phyloP scores from a whole-genome alignment of 1,140 invertebrate genomes.

The Muscidifurax raptorellus region DNA sequence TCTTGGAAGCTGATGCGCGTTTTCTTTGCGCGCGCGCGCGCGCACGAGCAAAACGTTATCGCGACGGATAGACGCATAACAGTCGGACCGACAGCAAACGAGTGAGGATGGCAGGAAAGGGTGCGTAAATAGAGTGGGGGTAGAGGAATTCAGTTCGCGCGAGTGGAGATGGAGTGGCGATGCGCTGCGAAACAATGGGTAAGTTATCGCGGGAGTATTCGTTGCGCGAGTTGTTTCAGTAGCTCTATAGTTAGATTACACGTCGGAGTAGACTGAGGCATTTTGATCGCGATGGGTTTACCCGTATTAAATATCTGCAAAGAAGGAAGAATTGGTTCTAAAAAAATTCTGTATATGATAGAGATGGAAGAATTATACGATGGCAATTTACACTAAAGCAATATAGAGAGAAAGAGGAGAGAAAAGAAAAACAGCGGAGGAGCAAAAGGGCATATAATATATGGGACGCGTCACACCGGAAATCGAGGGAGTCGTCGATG shows the following conservation, averaged over 20 bases:
- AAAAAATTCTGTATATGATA: too few relatives aligned
- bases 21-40: too few relatives aligned
- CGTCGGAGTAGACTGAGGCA: too few relatives aligned
- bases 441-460: not conserved
- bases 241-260: too few relatives aligned
- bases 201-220: not conserved
- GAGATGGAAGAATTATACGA: too few relatives aligned
- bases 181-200: not conserved
- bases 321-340: too few relatives aligned
- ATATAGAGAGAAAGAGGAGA: not conserved
- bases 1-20: not conserved
- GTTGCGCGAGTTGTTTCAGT: too few relatives aligned
- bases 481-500: constrained; percentile 26
- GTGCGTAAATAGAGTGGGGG: not conserved
- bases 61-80: not conserved
- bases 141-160: not conserved
- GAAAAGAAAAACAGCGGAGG: not conserved
- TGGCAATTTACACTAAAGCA: too few relatives aligned
- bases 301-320: too few relatives aligned
- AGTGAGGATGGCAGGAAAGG: not conserved
- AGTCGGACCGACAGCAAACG: not conserved
- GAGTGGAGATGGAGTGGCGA: not conserved
- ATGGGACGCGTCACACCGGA: constrained; percentile 5
- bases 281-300: too few relatives aligned
- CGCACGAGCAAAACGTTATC: constrained; percentile 12